Evolutionary conservation across 2,888 invertebrate genomes (phyloP), one percentile per base, ranked within the genome.

Genomic region (Furcula furcula): DNA sequence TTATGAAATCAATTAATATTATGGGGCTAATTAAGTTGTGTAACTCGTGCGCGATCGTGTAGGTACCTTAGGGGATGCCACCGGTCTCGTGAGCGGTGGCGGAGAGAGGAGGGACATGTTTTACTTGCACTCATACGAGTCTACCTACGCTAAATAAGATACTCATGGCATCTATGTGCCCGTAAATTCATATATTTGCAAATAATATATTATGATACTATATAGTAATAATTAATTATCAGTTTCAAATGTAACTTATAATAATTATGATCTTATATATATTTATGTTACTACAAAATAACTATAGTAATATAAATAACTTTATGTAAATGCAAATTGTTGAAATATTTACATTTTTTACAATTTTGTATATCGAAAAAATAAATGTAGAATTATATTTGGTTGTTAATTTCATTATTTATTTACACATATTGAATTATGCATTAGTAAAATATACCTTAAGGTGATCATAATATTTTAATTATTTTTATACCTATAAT

Each of bases 341-440:
- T 56, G 19, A 51, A 43, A 40, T 60, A 50, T 53, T 46, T 50
- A 40, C 36, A 47, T 51, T 45, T 48, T 50, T 51, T 52, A 46
- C 54, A 43, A 29, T 55, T 51, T 58, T 58, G 57, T 60, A 57
- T 60, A 53, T 53, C 60, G 29, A 50, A 46, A 36, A 33, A 46
- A 36, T 48, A 37, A 38, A 44, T 49, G 45, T 45, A 44, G 39
- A 34, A 31, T 51, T 56, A 46, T 64, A 65, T 62, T 57, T 57
- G 43, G 48, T 67, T 59, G 55, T 57, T 64, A 50, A 34, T 52
- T 50, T 44, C 42, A 53, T 52, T 61, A 53, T 55, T 58, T 59
- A 48, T 55, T 52, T 52, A 33, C 37, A 40, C 42, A 34, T 35
- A 7, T 38, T 46, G 30, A 40, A 37, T 34, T 45, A 33, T 40